These are phyloP conservation scores for Syrmaticus mikado DNA, from an alignment of 2,113 vertebrate species.

Conservation along the genomic window DNA sequence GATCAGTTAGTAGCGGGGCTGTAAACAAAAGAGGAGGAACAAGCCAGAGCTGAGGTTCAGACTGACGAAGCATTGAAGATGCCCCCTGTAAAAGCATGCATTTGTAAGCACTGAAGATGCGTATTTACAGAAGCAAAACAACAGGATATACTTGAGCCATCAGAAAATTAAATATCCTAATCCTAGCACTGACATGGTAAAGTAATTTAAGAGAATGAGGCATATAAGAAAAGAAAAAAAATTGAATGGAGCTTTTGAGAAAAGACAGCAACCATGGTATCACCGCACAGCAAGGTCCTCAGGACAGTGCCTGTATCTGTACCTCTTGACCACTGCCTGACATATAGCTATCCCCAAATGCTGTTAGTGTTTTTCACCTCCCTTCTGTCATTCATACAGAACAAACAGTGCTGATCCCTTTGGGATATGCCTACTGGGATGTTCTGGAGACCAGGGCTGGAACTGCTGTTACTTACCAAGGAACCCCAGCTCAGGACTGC, in stretches of 20 bases:
- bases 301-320: background rate
- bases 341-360: fast-evolving
- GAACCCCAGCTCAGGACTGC: fast-evolving
- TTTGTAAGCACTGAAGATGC: background rate
- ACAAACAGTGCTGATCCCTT: background rate
- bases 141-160: background rate
- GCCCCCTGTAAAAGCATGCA: background rate
- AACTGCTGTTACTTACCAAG: fast-evolving
- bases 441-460: background rate
- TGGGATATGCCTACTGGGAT: fast-evolving
- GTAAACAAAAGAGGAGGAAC: background rate
- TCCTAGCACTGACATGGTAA: fast-evolving
- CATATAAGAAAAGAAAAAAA: background rate
- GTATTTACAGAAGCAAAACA: background rate
- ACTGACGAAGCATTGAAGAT: background rate
- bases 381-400: fast-evolving
- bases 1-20: background rate
- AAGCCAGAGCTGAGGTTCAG: background rate
- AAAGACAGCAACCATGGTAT: background rate
- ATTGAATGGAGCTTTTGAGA: background rate
- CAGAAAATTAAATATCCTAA: background rate
- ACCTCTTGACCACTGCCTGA: fast-evolving
- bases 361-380: background rate
- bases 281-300: background rate
- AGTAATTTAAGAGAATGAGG: background rate